Percentiles rank a stretch among this genome's conserved stretches.
These are phyloP conservation scores for Corticium candelabrum DNA, from an alignment of 37 sponge, comb jelly and placozoan genomes.

Conservation along the genomic window DNA sequence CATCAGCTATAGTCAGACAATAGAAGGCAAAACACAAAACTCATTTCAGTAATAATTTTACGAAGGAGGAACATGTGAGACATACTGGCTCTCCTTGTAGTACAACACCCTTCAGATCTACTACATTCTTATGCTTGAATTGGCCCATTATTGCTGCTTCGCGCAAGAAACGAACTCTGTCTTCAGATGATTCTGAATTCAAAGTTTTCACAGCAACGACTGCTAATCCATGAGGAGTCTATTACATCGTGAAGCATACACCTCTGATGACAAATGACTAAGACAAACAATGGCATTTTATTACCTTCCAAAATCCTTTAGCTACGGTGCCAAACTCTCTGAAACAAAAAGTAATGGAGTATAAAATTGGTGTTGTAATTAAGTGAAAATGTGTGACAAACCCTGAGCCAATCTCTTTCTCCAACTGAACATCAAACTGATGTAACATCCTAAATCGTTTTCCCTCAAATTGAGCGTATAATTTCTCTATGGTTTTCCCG, in stretches of 20 bases:
- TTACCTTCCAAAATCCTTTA: not conserved
- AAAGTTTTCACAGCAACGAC: not conserved
- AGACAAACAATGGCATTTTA: too few species aligned
- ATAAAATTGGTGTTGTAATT: too few species aligned
- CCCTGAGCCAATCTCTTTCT: not conserved
- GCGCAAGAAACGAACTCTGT: not conserved
- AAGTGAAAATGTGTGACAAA: too few species aligned
- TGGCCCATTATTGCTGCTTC: constrained; percentile 10
- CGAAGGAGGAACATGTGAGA: not conserved
- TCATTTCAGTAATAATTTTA: not conserved
- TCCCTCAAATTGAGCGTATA: not conserved
- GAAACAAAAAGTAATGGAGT: not conserved
- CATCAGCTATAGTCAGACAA: not conserved
- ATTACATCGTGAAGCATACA: too few species aligned
- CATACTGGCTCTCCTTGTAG: not conserved
- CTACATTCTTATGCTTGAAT: constrained; percentile 5
- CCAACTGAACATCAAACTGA: not conserved
- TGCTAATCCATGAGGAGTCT: too few species aligned
- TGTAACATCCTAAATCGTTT: not conserved
- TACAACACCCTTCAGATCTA: not conserved
- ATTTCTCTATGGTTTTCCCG: not conserved
- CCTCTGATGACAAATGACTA: too few species aligned
- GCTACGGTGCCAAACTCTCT: not conserved
- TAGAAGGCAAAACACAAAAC: not conserved
- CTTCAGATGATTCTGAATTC: not conserved